Evolutionary conservation across 2,888 invertebrate species (phyloP), one percentile per base, ranked within the genome.

Genomic region (Podotricha telesiphe): DNA sequence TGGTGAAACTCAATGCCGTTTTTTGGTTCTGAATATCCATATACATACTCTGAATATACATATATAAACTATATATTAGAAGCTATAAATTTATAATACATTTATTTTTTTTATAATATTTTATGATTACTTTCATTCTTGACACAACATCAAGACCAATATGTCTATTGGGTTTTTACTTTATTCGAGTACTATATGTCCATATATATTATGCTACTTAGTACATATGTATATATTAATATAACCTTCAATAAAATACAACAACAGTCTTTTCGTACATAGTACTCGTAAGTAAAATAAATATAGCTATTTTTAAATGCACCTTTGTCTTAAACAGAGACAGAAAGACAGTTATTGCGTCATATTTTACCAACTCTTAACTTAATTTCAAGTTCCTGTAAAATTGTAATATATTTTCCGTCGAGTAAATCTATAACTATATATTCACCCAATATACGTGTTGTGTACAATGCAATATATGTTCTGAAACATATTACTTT

Each of bases 381-480:
- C 40, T 34, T 63, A 63, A 51, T 62, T 62, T 34, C 28, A 62
- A 62, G 47, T 65, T 42, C 11, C 45, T 17, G 17, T 53, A 55
- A 61, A 69, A 65, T 61, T 62, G 47, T 55, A 37, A 65, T 62
- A 65, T 66, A 63, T 63, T 70, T 67, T 58, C 45, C 66, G 42
- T 47, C 58, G 50, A 70, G 66, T 58, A 63, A 51, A 66, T 61
- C 69, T 66, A 58, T 66, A 70, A 51, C 66, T 67, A 66, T 59
- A 63, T 62, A 51, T 68, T 61, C 65, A 66, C 62, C 62, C 20
- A 4, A 59, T 42, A 59, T 59, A 56, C 34, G 65, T 61, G 53
- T 42, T 70, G 67, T 67, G 65, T 69, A 68, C 72, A 70, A 70
- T 70, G 68, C 68, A 73, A 73, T 73, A 73, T 70, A 73, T n/a